Evolutionary conservation across 2,113 vertebrate species (phyloP).

Genomic region (Strix uralensis): DNA sequence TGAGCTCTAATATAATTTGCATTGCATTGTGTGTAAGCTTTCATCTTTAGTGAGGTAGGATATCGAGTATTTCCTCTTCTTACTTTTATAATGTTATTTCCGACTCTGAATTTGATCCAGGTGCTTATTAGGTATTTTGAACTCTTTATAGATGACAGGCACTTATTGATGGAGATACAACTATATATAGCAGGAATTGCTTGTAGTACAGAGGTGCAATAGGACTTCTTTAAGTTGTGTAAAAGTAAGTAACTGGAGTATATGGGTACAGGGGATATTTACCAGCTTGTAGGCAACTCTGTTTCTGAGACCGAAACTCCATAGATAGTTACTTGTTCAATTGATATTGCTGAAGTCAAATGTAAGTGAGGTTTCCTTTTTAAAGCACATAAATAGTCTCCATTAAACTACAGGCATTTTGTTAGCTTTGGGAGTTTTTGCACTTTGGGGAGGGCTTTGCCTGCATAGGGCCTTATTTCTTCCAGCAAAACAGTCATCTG

Average conservation of each 20-base stretch:
- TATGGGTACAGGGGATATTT: not conserved
- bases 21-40: not conserved
- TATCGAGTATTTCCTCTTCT: not conserved
- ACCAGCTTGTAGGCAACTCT: not conserved
- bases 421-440: not conserved
- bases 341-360: not conserved
- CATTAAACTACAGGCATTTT: not conserved
- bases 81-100: not conserved
- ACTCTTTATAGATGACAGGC: not conserved
- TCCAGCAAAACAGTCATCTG: not conserved
- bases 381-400: not conserved
- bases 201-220: not conserved
- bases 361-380: not conserved
- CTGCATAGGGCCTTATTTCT: not conserved
- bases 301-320: not conserved
- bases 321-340: not conserved
- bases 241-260: not conserved
- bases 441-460: not conserved
- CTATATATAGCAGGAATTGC: not conserved
- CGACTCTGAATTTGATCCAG: not conserved
- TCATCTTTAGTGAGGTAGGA: not conserved
- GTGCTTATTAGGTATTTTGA: not conserved
- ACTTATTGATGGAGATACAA: not conserved
- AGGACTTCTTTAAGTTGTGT: not conserved
- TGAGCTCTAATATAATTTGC: not conserved